Evolutionary conservation across 1,140 invertebrate species (phyloP), one percentile per base, ranked within the genome.

Genomic region (Drosophila athabasca): DNA sequence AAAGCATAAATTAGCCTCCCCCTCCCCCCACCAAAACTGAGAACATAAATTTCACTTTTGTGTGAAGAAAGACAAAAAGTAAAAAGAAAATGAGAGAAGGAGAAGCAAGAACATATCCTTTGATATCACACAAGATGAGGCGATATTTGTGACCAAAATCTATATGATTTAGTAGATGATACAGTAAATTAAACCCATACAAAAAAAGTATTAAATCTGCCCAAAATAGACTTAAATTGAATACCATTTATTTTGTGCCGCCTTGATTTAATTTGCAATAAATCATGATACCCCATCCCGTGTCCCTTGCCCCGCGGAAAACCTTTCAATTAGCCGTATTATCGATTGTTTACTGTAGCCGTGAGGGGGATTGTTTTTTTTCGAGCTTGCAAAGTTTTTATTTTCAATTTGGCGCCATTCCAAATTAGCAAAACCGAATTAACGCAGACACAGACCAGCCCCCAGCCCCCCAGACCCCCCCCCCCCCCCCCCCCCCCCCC

Each of bases 351-450:
- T 45, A 79, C 80, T 84, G 81, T 84, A 48, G 53, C 61, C 54
- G 55, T 13, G 50, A 41, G 51, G 17, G 51, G 35, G 26, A 26
- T 17, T 49, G n/a, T 58, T 57, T 45, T 53, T 77, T 11, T 39
- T 13, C 44, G 35, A 66, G 59, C 64, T 79, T 59, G 62, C 62
- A 79, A 76, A 61, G 71, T 72, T 76, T 88, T 76, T 80, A 58
- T 82, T 79, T 87, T 87, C 60, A 59, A 67, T 64, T 88, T 87
- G 83, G 83, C 83, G 61, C 51, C 67, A 50, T 43, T 69, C 83
- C 83, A 87, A 87, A 87, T 88, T 87, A 88, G 83, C 83, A 69
- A 69, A 88, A 88, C 54, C 67, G 58, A 88, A 72, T 82, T 79
- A 70, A 73, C 76, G 50, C 54, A 80, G 66, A 59, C 58, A 57